Base-by-base conservation (phyloP, 1,140 invertebrate genomes). In the Megathymus violae region DNA sequence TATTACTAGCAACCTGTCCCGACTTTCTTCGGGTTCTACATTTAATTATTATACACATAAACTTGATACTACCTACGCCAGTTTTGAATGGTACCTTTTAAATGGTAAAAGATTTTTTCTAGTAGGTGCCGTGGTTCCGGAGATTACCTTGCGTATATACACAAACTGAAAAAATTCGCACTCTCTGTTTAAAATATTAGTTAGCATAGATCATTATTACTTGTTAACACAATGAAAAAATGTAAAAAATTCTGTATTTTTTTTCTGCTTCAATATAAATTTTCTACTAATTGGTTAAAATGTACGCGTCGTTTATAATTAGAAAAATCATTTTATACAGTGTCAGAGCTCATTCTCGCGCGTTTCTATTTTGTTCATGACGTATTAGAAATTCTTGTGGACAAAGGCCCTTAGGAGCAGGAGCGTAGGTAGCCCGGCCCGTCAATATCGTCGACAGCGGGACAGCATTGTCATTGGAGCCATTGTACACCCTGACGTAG, bases 381-480 rank as follows among this genome's bases (percentile, higher is more conserved):
- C 88, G 74, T 65, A 74, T 74, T 74, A 72, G 82, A 88, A 87
- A 84, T 82, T 76, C 74, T 67, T 61, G 71, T 61, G 79, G 80
- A 88, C 80, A 84, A 89, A 85, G 70, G 75, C 80, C 58, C 63
- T 74, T 74, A 64, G 74, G 66, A 73, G 62, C 71, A 67, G 78
- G 77, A 86, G 80, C 82, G 85, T 91, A 88, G 88, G 88, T 89
- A 91, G 86, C 78, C 56, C 36, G 64, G 71, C n/a, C 82, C 88
- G 80, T 87, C 85, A 85, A 88, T 90, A 88, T 85, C 69, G 77
- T 66, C 76, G 86, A 84, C 88, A 88, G 86, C 88, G 86, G 88
- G 88, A 67, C 79, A 80, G 85, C 82, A 85, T 91, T 91, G 88
- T 91, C 86, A 84, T 74, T 83, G 66, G 16, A 14, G 13, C 81